These are phyloP conservation scores for Ochotona princeps DNA, from an alignment of 2,113 vertebrate genomes.

Conservation along the genomic window DNA sequence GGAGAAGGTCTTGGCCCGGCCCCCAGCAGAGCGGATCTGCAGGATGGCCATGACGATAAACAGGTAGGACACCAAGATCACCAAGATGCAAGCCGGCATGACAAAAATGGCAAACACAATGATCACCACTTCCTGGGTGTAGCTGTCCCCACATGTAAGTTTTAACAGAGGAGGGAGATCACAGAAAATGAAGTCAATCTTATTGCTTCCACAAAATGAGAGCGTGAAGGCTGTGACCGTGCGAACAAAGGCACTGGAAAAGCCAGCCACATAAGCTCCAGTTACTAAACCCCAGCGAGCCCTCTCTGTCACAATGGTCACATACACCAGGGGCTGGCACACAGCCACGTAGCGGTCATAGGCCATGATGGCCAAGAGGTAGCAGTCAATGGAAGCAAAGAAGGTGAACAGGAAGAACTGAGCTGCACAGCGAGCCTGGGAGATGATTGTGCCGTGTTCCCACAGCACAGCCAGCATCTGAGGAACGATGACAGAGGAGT, in stretches of 20 bases:
- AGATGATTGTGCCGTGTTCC: neutral
- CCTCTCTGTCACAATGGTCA: constrained; percentile 22
- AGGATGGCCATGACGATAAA: constrained; percentile 51
- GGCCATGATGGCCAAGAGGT: constrained; percentile 75
- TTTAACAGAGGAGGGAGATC: constrained; percentile 76
- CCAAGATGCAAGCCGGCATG: constrained; percentile 46
- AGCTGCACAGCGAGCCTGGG: neutral
- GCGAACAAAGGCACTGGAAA: constrained; percentile 49
- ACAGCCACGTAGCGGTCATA: constrained; percentile 68
- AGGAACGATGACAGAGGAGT: constrained; percentile 50
- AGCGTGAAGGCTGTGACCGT: constrained; percentile 59
- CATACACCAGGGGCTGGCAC: constrained; percentile 61
- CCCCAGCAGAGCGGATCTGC: constrained; percentile 44
- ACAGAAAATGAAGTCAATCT: constrained; percentile 77
- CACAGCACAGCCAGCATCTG: constrained; percentile 57
- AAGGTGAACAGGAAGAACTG: constrained; percentile 76
- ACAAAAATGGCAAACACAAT: constrained; percentile 68
- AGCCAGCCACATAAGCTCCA: constrained; percentile 47
- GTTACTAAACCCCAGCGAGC: neutral
- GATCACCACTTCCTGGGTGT: constrained; percentile 66
- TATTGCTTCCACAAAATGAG: constrained; percentile 67
- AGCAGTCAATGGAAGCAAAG: constrained; percentile 68
- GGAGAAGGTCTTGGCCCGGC: constrained; percentile 71
- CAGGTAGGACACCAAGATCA: constrained; percentile 69
- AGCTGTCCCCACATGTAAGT: constrained; percentile 72